These are phyloP conservation scores for Caenorhabditis imperialis DNA, from an alignment of 2,888 invertebrate species.

Conservation along the genomic window DNA sequence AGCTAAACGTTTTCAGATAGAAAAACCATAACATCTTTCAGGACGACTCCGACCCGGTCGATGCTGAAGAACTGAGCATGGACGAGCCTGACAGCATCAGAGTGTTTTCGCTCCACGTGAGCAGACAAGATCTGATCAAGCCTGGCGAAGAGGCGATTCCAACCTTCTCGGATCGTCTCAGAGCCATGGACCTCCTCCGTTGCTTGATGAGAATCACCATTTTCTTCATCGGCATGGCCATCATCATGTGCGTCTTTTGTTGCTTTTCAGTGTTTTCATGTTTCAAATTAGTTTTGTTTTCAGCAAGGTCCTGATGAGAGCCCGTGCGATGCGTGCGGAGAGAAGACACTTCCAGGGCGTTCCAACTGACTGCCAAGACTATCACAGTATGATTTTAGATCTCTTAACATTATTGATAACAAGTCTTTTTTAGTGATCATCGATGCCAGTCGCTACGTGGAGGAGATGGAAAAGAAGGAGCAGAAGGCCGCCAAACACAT, in stretches of 20 bases:
- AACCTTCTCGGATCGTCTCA: too few relatives aligned
- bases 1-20: background rate
- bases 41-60: slow-evolving; percentile 16
- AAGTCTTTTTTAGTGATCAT: slow-evolving; percentile 36
- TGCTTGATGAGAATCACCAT: background rate
- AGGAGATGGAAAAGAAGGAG: slow-evolving; percentile 30
- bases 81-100: background rate
- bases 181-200: too few relatives aligned
- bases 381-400: slow-evolving; percentile 26
- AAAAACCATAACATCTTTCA: too few relatives aligned
- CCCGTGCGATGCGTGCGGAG: background rate
- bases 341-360: slow-evolving; percentile 15
- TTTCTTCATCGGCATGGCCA: background rate
- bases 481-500: slow-evolving; percentile 22
- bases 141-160: too few relatives aligned
- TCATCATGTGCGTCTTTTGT: slow-evolving; percentile 8
- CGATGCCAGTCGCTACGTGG: slow-evolving; percentile 18
- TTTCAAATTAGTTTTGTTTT: background rate
- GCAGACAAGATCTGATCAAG: too few relatives aligned
- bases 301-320: background rate
- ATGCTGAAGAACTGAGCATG: slow-evolving; percentile 16
- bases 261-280: background rate
- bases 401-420: background rate
- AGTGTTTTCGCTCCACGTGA: background rate
- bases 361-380: slow-evolving; percentile 30